A percentile compares a stretch with the other conserved stretches of the same genome.
phyloP scores from a whole-genome alignment of 2,797 vertebrate species.

The Malacoctenus gilli region DNA sequence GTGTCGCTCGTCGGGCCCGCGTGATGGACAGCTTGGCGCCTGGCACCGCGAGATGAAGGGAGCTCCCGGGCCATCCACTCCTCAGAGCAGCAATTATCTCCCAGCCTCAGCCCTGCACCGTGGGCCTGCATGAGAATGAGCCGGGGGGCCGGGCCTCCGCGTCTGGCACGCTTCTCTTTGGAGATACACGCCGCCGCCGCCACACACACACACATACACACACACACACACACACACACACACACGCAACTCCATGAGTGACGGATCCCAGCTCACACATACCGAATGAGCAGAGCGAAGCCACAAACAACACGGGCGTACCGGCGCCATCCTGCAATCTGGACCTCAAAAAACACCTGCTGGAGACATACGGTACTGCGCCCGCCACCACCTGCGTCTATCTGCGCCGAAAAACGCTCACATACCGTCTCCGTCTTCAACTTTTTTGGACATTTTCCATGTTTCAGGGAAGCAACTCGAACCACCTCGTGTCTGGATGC shows the following conservation, averaged over 20 bases:
- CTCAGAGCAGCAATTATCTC: constrained; percentile 75
- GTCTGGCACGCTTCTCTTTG: constrained; percentile 56
- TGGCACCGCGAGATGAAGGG: constrained; percentile 68
- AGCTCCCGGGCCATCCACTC: constrained; percentile 68
- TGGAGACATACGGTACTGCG: constrained; percentile 15
- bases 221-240: too few relatives aligned
- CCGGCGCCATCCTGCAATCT: too few relatives aligned
- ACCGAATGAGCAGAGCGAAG: constrained; percentile 23
- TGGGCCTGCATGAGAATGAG: constrained; percentile 75
- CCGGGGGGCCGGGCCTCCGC: constrained; percentile 65
- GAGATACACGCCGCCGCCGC: constrained; percentile 47
- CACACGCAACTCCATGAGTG: too few relatives aligned
- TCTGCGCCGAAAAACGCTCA: too few relatives aligned
- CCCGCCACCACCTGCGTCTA: too few relatives aligned
- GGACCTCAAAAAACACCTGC: too few relatives aligned
- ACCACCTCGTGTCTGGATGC: too few relatives aligned
- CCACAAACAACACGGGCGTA: constrained; percentile 17
- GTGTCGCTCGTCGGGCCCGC: constrained; percentile 51
- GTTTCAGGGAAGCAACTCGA: too few relatives aligned
- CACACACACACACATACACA: constrained; percentile 40
- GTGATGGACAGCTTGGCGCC: constrained; percentile 74
- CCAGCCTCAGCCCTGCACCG: constrained; percentile 67
- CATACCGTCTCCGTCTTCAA: too few relatives aligned
- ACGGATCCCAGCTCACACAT: too few relatives aligned
- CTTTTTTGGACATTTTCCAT: too few relatives aligned